phyloP scores from a whole-genome alignment of 2,888 invertebrate species.

The Spicauda simplicius region DNA sequence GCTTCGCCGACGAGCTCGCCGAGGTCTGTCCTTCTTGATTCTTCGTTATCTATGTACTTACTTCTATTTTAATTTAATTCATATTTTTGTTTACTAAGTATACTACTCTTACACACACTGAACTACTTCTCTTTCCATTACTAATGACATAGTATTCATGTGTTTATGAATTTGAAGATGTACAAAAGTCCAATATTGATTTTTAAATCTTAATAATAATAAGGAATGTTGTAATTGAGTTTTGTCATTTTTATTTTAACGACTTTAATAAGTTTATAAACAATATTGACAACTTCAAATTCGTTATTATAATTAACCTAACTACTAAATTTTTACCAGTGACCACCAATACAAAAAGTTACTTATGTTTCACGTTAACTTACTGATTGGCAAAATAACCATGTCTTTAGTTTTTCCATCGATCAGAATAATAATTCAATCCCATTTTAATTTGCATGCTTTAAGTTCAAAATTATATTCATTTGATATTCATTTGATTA shows the following conservation, averaged over 20 bases:
- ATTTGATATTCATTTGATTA: slow-evolving; percentile 70
- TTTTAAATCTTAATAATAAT: neutral
- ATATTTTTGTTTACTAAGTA: slow-evolving; percentile 48
- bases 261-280: too few species aligned
- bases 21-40: slow-evolving; percentile 43
- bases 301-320: slow-evolving; percentile 35
- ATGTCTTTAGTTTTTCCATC: neutral
- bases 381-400: slow-evolving; percentile 19
- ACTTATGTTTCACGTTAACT: neutral
- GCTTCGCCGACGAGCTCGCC: slow-evolving; percentile 42
- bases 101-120: slow-evolving; percentile 56
- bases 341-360: neutral
- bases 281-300: slow-evolving; percentile 44
- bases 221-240: too few species aligned
- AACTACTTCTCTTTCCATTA: slow-evolving; percentile 54
- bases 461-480: slow-evolving; percentile 54
- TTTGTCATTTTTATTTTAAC: too few species aligned
- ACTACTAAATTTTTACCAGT: neutral
- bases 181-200: neutral
- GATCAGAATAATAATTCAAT: slow-evolving; percentile 10
- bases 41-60: slow-evolving; percentile 31
- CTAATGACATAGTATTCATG: slow-evolving; percentile 48
- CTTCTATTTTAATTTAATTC: slow-evolving; percentile 13
- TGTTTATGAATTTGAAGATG: slow-evolving; percentile 56
- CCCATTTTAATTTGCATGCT: slow-evolving; percentile 52